Evolutionary conservation across 2,113 vertebrate genomes (phyloP).

Genomic region (Cinclus cinclus): DNA sequence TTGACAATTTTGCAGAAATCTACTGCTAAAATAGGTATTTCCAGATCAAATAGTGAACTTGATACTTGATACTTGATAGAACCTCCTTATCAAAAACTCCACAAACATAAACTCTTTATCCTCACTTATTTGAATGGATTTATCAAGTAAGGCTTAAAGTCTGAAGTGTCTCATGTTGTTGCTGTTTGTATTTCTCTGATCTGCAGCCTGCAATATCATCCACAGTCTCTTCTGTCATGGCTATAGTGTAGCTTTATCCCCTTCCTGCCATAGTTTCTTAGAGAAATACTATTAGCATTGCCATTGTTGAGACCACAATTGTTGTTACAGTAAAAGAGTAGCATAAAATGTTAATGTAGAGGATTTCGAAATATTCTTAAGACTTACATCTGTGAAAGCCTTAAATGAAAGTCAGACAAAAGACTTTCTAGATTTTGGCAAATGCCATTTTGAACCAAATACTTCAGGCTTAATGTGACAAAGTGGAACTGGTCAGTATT

Average conservation of each 20-base stretch:
- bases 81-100: background rate
- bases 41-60: background rate
- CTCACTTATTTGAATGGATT: background rate
- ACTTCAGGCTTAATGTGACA: background rate
- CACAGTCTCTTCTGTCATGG: background rate
- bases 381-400: background rate
- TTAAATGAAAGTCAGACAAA: background rate
- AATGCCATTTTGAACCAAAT: background rate
- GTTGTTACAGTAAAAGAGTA: background rate
- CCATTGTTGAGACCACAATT: background rate
- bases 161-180: background rate
- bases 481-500: background rate
- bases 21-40: background rate
- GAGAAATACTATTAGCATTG: background rate
- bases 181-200: background rate
- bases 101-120: background rate
- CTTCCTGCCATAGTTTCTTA: background rate
- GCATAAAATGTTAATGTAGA: background rate
- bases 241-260: background rate
- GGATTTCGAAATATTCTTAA: background rate
- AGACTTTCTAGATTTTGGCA: background rate
- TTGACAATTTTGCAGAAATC: background rate
- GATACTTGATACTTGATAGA: background rate
- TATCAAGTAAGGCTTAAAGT: background rate
- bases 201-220: background rate